Evolutionary conservation across 2,797 vertebrate species (phyloP).

Genomic region (Myoxocephalus aenaeus): DNA sequence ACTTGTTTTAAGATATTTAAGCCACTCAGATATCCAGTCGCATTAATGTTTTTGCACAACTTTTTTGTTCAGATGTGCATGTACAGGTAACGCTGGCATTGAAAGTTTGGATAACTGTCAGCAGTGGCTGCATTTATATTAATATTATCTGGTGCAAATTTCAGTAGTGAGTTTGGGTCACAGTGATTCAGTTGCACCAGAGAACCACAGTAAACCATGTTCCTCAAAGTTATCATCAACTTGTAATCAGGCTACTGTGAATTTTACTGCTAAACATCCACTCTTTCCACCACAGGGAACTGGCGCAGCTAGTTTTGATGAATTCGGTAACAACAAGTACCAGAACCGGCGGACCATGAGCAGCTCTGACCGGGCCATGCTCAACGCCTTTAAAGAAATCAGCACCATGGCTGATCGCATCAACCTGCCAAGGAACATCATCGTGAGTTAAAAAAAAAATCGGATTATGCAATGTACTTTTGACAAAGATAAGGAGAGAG

Average conservation of each 20-base stretch:
- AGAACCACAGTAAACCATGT: neutral
- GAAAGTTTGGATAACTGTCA: neutral
- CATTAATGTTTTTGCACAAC: neutral
- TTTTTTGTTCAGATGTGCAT: neutral
- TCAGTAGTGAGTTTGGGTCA: neutral
- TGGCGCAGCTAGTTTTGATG: constrained; percentile 97
- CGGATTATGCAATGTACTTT: neutral
- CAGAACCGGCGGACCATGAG: constrained; percentile 98
- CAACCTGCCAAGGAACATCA: constrained; percentile 97
- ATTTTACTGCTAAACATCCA: neutral
- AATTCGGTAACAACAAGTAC: constrained; percentile 98
- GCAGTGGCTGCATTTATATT: neutral
- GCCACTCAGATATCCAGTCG: neutral
- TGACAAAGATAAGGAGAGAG: too few relatives aligned
- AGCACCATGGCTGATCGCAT: constrained; percentile 99
- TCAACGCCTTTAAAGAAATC: constrained; percentile 99
- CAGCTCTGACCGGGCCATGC: constrained; percentile 98
- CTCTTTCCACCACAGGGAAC: constrained; percentile 87
- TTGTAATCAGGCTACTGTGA: neutral
- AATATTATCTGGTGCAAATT: neutral
- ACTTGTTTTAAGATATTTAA: neutral
- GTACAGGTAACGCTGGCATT: neutral
- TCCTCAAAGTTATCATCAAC: neutral
- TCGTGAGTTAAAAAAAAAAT: constrained; percentile 83
- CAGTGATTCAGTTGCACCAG: neutral